Evolutionary conservation across 2,797 vertebrate species (phyloP), one percentile per base, ranked within the genome.

Genomic region (Lophura swinhoii): DNA sequence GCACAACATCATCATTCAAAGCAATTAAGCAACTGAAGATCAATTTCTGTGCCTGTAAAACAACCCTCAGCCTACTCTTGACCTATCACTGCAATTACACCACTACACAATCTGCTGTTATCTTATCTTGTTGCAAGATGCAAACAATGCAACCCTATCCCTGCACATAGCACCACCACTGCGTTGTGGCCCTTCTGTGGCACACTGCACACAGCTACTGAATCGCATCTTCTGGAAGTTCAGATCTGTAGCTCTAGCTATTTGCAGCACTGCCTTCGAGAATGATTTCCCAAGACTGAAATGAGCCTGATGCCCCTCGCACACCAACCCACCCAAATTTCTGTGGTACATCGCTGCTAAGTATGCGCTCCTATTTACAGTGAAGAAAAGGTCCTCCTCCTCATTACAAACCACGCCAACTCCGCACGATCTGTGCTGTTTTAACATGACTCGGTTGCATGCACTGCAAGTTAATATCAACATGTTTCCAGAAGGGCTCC

Each of bases 1-100:
- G 53, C 37, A 78, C 73, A 23, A 58, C 70, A n/a, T 2, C 10
- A 55, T 24, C 48, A 81, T 55, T n/a, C 66, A 62, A 26, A 49
- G 46, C 53, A 82, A 80, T 88, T 84, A 70, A 87, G 35, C 51
- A 82, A 88, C 13, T 29, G 14, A 66, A 83, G 72, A 88, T 64
- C 71, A 63, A 86, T 74, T 85, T 83, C 69, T 44, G 12, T 69
- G n/a, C 53, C 62, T 69, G 59, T 66, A 68, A 88, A 88, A 82
- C n/a, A 89, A 71, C 28, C 76, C 53, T 51, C 73, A 48, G 56
- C 31, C 60, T 76, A 35, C 35, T 80, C 53, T 44, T 63, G 63
- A 72, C 35, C 12, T 77, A 73, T n/a, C 68, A 56, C 43, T 55
- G 56, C 73, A 82, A 49, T 76, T 68, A 86, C 82, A 63, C 60